Evolutionary conservation across 2,888 invertebrate species (phyloP).

Genomic region (Drosophila gaucha): DNA sequence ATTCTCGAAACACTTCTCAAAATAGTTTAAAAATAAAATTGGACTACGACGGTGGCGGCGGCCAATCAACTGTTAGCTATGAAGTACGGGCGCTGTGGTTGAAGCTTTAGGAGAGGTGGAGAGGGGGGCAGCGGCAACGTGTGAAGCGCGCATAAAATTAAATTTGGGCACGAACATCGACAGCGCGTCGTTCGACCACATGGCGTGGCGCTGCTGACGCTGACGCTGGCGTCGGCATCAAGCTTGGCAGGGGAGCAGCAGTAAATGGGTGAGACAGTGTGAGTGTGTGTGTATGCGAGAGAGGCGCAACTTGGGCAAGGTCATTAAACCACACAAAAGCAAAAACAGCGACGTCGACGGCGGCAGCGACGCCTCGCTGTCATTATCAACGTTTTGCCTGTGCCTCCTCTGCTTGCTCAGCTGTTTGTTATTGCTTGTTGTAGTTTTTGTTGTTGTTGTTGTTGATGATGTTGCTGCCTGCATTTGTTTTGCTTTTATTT

Average conservation of each 20-base stretch:
- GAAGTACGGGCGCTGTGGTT: no score
- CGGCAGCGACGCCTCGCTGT: constrained; percentile 37
- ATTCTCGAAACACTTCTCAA: constrained; percentile 58
- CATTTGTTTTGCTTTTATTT: constrained; percentile 69
- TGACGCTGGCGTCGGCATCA: constrained; percentile 33
- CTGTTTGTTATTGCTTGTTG: constrained; percentile 49
- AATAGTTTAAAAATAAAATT: constrained; percentile 70
- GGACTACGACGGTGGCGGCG: constrained; percentile 26
- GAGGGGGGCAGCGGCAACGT: constrained; percentile 35
- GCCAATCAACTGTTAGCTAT: constrained; percentile 60
- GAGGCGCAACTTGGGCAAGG: constrained; percentile 76
- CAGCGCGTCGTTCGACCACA: constrained; percentile 27
- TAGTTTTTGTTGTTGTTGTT: constrained; percentile 18
- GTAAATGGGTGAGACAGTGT: constrained; percentile 2
- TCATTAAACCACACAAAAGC: constrained; percentile 76
- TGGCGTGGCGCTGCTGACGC: constrained; percentile 5
- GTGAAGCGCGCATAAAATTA: constrained; percentile 74
- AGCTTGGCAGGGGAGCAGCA: constrained; percentile 67
- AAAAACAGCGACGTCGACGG: constrained; percentile 26
- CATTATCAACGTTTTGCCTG: constrained; percentile 54
- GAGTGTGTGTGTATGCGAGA: constrained; percentile 19
- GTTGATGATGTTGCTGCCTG: constrained; percentile 11
- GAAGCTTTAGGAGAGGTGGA: constrained; percentile 10
- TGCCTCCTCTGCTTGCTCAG: constrained; percentile 53
- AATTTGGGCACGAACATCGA: constrained; percentile 72